Evolutionary conservation across 2,888 invertebrate genomes (phyloP), one percentile per base, ranked within the genome.

Genomic region (Campoplex capitator): DNA sequence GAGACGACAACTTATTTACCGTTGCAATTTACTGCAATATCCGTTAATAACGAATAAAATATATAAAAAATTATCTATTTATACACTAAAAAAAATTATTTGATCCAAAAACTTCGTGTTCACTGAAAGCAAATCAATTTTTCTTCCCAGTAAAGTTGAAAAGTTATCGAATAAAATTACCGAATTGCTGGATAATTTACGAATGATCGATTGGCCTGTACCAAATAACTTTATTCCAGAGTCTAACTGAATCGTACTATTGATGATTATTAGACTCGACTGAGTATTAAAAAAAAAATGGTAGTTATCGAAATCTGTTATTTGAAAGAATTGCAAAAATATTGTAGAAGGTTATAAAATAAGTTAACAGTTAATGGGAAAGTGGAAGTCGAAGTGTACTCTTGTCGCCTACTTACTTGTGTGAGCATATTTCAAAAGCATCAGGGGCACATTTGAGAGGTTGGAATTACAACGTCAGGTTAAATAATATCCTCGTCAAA

Each of bases 401-500:
- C n/a, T 75, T 35, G 54, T 74, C 70, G 62, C 70, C 45, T 32
- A 79, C 77, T 67, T 83, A 71, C 28, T 58, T 83, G 28, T 78
- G 23, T 70, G 67, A 45, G 79, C 79, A n/a, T 28, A 65, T 65
- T n/a, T 71, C n/a, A 82, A 80, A 68, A 68, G 67, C 78, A 85
- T 88, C 68, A 70, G 65, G 68, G 74, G 58, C 48, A 73, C 65
- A 45, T 45, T 16, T 76, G 74, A 84, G 42, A 76, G 68, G 86
- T 32, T 78, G 58, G 74, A 86, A 86, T 84, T 84, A 81, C 77
- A 86, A 78, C 74, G 80, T 81, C 84, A 78, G 68, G 78, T 77
- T 74, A 70, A 78, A 78, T 86, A 81, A 81, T 78, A 86, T 78
- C 74, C 79, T 77, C 79, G 68, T n/a, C 78, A 78, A 54, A 32